Conservation (phyloP, 2,888 invertebrate genomes). For the Phengaris arion region DNA sequence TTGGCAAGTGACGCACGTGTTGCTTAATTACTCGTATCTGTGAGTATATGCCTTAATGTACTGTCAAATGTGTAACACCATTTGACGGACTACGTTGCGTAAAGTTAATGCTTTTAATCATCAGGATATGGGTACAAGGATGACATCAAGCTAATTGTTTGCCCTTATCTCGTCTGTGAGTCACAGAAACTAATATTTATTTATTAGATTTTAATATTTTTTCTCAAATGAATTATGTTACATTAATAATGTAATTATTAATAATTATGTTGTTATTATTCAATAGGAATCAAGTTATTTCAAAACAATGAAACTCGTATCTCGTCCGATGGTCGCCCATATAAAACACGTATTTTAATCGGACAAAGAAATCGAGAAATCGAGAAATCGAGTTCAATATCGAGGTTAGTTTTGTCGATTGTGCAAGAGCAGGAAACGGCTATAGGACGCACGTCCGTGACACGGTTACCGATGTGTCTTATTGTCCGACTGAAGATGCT, state of each 20-base stretch:
- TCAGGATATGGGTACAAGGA: constrained; percentile 24
- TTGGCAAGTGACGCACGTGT: constrained; percentile 28
- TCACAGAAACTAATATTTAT: background rate
- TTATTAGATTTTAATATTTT: background rate
- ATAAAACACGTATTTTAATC: constrained; percentile 12
- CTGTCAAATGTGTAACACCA: constrained; percentile 27
- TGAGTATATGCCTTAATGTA: constrained; percentile 15
- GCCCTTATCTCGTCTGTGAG: constrained; percentile 31
- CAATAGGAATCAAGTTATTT: background rate
- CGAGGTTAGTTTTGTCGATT: constrained; percentile 48
- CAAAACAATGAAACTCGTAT: constrained; percentile 4
- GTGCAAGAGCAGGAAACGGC: constrained; percentile 63
- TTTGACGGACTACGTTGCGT: constrained; percentile 22
- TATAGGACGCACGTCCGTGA: constrained; percentile 51
- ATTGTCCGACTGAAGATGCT: constrained; percentile 39
- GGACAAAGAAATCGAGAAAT: constrained; percentile 23
- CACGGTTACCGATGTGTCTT: constrained; percentile 49
- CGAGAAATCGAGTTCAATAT: constrained; percentile 39
- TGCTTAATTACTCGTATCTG: constrained; percentile 24
- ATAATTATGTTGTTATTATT: constrained; percentile 2
- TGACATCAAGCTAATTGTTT: constrained; percentile 38
- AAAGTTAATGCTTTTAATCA: constrained; percentile 30
- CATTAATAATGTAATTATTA: background rate
- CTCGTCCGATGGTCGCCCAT: background rate
- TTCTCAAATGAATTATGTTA: background rate